Percentiles rank a stretch among this genome's conserved stretches.
These are phyloP conservation scores for Ginglymostoma cirratum DNA, from an alignment of 2,113 vertebrate species.

Conservation along the genomic window DNA sequence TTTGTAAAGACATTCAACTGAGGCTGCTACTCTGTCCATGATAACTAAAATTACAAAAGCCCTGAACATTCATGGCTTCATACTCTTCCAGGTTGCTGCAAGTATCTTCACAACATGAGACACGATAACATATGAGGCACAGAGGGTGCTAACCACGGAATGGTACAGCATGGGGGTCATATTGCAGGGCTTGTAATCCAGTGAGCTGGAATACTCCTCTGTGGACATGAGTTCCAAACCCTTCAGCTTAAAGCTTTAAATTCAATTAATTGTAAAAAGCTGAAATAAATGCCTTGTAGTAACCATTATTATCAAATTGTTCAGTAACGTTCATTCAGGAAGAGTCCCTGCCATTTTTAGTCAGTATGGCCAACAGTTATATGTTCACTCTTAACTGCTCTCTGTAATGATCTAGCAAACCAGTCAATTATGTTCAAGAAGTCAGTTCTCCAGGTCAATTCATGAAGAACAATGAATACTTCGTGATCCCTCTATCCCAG, in stretches of 20 bases:
- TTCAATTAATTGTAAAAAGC: background rate
- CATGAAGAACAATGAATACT: background rate
- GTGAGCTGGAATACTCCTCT: background rate
- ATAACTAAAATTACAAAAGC: background rate
- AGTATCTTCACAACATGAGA: background rate
- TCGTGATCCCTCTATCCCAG: too few relatives aligned
- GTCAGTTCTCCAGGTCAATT: background rate
- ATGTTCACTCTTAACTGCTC: background rate
- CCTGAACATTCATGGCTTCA: background rate
- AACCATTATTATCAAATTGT: background rate
- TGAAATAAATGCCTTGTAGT: background rate
- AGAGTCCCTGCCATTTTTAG: background rate
- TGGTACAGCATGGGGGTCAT: background rate
- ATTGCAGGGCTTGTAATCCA: background rate
- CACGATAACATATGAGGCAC: too few relatives aligned
- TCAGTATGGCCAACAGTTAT: background rate
- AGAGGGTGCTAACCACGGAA: background rate
- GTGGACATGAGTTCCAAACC: background rate
- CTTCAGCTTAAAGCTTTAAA: background rate
- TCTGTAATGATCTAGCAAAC: background rate
- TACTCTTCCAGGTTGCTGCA: background rate
- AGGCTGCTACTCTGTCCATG: background rate
- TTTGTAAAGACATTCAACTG: background rate
- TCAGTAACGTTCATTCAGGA: background rate
- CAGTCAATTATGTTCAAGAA: background rate